Base-by-base conservation (phyloP, 2,797 vertebrate genomes). In the Heliangelus exortis region DNA sequence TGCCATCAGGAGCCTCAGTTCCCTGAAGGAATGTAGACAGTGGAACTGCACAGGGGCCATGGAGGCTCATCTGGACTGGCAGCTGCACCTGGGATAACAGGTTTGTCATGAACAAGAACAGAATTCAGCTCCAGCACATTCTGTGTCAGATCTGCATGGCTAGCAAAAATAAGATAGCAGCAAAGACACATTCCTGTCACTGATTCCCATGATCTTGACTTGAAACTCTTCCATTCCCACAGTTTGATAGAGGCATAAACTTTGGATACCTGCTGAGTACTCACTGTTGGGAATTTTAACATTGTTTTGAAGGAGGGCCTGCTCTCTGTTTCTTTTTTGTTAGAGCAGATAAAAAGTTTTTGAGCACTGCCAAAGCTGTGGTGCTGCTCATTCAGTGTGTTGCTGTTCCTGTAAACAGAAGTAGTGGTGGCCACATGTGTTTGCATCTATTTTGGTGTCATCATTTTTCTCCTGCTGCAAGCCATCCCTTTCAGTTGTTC, bases 51-150 rank as follows among this genome's bases (percentile, higher is more conserved):
- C 26, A 63, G 28, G 39, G 67, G 10, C 43, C 53, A 31, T 18
- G 13, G 55, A 92, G 55, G 58, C 81, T 89, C 81, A 93, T 79
- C 84, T 87, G 90, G 74, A 34, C 74, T 76, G 71, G 81, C 89
- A 95, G 63, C 51, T 86, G 66, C 33, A 66, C 55, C 26, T 90
- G 71, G 11, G 2, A 79, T 90, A 81, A 31, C 39, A 66, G 39
- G 22, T 73, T 90, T 55, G n/a, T 66, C 72, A 45, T 48, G 74
- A 90, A 50, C 0, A 0, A 81, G 50, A 13, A 5, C 54, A 84
- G 74, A 88, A 87, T 77, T 23, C 22, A 62, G 84, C 77, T 84
- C 84, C 73, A 55, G 39, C 36, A 66, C 1, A 9, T 7, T 67
- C 39, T 76, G 41, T 65, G 66, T n/a, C 58, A 66, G 34, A 55